A percentile compares a stretch with the other conserved stretches of the same genome.
Evolutionary conservation across 1,140 invertebrate genomes (phyloP).

Genomic region (Diplogasteroides magnus): DNA sequence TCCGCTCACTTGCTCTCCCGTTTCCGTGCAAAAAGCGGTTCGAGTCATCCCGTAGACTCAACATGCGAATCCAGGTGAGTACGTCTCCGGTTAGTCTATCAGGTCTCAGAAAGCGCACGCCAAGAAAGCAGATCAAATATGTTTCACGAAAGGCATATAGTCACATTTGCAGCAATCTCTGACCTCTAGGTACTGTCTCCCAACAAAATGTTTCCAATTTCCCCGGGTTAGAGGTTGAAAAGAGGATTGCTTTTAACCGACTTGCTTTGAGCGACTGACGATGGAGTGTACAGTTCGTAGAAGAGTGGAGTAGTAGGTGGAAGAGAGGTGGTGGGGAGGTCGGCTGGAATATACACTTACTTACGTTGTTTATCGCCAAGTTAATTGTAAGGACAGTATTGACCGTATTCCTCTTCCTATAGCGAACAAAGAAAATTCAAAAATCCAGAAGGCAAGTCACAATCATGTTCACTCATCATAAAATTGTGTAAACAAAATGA

Average conservation of each 20-base stretch:
- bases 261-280: conserved; percentile 75
- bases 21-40: conserved; percentile 75
- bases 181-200: too few relatives aligned
- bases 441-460: too few relatives aligned
- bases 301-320: conserved; percentile 82
- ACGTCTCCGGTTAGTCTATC: conserved; percentile 75
- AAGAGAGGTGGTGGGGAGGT: conserved; percentile 68
- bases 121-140: not conserved
- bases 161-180: too few relatives aligned
- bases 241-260: too few relatives aligned
- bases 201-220: too few relatives aligned
- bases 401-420: too few relatives aligned
- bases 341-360: not conserved
- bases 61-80: conserved; percentile 84
- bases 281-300: conserved; percentile 78
- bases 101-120: too few relatives aligned
- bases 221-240: too few relatives aligned
- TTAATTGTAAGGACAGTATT: too few relatives aligned
- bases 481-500: too few relatives aligned
- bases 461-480: too few relatives aligned
- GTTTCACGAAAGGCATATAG: not conserved
- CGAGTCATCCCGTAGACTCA: conserved; percentile 85
- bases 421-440: not conserved
- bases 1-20: conserved; percentile 63
- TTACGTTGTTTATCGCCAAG: too few relatives aligned